Evolutionary conservation across 1,140 invertebrate species (phyloP), one percentile per base, ranked within the genome.

Genomic region (Metopolophium dirhodum): DNA sequence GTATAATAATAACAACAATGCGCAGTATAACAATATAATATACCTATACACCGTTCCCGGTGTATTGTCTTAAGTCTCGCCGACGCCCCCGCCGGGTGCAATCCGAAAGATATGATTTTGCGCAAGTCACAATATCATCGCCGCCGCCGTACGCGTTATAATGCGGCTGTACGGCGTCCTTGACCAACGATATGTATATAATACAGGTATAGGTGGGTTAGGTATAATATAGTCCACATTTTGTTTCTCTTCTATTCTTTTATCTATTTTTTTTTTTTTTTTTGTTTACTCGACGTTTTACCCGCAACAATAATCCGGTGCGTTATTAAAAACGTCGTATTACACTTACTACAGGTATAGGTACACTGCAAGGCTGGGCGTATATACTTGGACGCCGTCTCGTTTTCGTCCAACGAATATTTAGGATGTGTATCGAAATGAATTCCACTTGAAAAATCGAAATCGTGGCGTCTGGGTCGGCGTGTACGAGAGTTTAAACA

Each of bases 31-130:
- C 23, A 9, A 4, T 41, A 41, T 85, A 41, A 86, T 49, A 7
- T 47, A 47, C 23, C 85, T 87, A n/a, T n/a, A 87, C 37, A 49
- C 30, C 23, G 26, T 86, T 41, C 4, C 41, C 41, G 23, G 45
- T 45, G 45, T 14, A 87, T 85, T 85, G 83, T 85, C 45, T 85
- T 45, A 85, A 85, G 83, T 85, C 41, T 85, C 41, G 83, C 41
- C 23, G 35, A 41, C 83, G 83, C 41, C 83, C 83, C 83, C 41
- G 37, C 41, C 23, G 37, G 83, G 41, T 83, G 82, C 35, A 85
- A 85, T 41, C 35, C 23, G 37, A 85, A 30, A 85, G 83, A 85
- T 45, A 23, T 41, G 9, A 41, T 85, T 85, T 85, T 85, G 37
- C 37, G 37, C 83, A 85, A 85, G 83, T 85, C 83, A 85, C 83